Conservation (phyloP, 2,888 invertebrate species). For the Cinara cedri region DNA sequence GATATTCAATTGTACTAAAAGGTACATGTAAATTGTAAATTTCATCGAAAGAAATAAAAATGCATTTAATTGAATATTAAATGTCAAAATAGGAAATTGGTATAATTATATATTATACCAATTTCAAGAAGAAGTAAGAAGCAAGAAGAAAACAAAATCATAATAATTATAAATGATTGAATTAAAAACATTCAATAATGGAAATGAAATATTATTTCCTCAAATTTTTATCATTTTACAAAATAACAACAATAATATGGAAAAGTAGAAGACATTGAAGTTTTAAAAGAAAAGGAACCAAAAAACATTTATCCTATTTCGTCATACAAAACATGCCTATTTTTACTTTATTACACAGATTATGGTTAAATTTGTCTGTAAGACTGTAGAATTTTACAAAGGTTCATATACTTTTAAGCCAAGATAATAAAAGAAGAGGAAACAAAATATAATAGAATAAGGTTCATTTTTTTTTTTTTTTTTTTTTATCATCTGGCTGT, state of each 20-base stretch:
- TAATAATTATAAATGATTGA: slow-evolving; percentile 27
- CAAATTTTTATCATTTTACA: slow-evolving; percentile 32
- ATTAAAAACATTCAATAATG: slow-evolving; percentile 27
- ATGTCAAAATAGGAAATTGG: slow-evolving; percentile 16
- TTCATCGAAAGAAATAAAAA: slow-evolving; percentile 20
- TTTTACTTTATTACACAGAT: slow-evolving; percentile 29
- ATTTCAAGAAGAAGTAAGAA: slow-evolving; percentile 34
- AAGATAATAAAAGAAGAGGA: slow-evolving; percentile 2
- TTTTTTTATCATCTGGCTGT: slow-evolving; percentile 50
- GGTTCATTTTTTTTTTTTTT: not conserved
- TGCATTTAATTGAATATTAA: not conserved
- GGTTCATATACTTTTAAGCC: not conserved
- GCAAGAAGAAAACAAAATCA: slow-evolving; percentile 19
- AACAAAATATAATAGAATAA: slow-evolving; percentile 27
- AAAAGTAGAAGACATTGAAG: slow-evolving; percentile 23
- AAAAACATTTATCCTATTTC: slow-evolving; percentile 11
- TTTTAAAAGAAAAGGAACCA: slow-evolving; percentile 39
- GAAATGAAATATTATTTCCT: slow-evolving; percentile 18
- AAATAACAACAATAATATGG: slow-evolving; percentile 7
- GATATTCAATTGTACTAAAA: not conserved
- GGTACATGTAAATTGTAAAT: no score
- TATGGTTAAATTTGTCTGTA: slow-evolving; percentile 16
- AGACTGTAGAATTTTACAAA: not conserved
- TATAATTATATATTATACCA: no score
- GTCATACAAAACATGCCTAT: slow-evolving; percentile 18